Base-by-base conservation (phyloP, 2,888 invertebrate species). In the Agrotis segetum region DNA sequence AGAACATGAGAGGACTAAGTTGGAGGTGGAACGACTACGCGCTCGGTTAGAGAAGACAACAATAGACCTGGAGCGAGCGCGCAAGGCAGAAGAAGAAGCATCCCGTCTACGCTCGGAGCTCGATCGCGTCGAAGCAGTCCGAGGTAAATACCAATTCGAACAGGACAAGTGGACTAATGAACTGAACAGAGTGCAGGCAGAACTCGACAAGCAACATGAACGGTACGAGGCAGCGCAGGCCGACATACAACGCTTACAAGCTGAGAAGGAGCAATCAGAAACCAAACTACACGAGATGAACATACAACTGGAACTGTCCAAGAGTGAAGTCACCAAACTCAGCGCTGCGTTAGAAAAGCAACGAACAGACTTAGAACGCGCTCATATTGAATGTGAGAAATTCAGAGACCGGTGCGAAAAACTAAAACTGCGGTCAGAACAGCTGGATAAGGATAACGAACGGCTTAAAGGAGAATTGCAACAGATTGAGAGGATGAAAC, bases 381-480 rank as follows among this genome's bases (percentile, higher is more conserved):
- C 98, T 83, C 97, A 98, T 88, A 98, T 99, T 90, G 99, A 99
- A 94, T 97, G 98, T 86, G 99, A 99, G 90, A 99, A 99, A 95
- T 97, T 98, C 79, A 97, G 98, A 85, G 99, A 99, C 88, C 97
- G 98, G 79, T 97, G 98, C 91, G 99, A 99, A 89, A 98, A 98
- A 94, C 94, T 98, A n/a, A 97, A 98, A 87, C 91, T 97, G 69
- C 97, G 97, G 81, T 96, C 97, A 66, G 98, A 98, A 70, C 97
- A 97, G 86, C 91, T 97, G 71, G 98, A 98, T 87, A 97, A 97
- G 85, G 96, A 96, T 80, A 96, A 96, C 75, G 96, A 96, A 78
- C 88, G 96, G 67, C 93, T 96, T 16, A 96, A 96, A 84, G 92
- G 93, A 56, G 96, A 96, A 79, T 80, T 96, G 76, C 96, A 95